Conservation (phyloP, 2,888 invertebrate genomes). For the Acrobasis suavella region DNA sequence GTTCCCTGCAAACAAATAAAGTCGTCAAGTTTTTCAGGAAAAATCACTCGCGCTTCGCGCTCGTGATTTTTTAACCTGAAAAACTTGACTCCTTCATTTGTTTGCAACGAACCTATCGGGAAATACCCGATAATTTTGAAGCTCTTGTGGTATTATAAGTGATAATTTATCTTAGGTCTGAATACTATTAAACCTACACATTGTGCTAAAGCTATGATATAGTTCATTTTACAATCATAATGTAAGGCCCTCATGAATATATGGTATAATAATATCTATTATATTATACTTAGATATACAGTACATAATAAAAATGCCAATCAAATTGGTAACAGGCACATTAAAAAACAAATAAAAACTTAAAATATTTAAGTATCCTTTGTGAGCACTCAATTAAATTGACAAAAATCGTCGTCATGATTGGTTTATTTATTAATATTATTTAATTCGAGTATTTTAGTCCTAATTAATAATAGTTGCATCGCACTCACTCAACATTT, state of each 20-base stretch:
- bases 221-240: slow-evolving; percentile 20
- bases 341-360: slow-evolving; percentile 6
- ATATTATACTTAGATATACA: background rate
- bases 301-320: slow-evolving; percentile 4
- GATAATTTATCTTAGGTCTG: slow-evolving; percentile 6
- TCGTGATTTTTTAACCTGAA: too few species aligned
- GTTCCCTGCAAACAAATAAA: too few species aligned
- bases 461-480: background rate
- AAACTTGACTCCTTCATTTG: too few species aligned
- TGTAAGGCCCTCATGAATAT: background rate
- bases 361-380: slow-evolving; percentile 61
- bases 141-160: too few species aligned
- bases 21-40: too few species aligned
- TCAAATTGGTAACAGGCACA: slow-evolving; percentile 13
- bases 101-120: too few species aligned
- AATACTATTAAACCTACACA: slow-evolving; percentile 13
- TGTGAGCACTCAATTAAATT: slow-evolving; percentile 55
- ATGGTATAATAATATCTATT: background rate
- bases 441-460: slow-evolving; percentile 11
- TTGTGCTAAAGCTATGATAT: slow-evolving; percentile 15
- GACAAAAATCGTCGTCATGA: slow-evolving; percentile 32
- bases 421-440: background rate
- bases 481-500: background rate
- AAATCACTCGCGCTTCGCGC: too few species aligned
- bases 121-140: too few species aligned